These are phyloP conservation scores for Colletes latitarsis DNA, from an alignment of 1,140 invertebrate species.

Conservation along the genomic window DNA sequence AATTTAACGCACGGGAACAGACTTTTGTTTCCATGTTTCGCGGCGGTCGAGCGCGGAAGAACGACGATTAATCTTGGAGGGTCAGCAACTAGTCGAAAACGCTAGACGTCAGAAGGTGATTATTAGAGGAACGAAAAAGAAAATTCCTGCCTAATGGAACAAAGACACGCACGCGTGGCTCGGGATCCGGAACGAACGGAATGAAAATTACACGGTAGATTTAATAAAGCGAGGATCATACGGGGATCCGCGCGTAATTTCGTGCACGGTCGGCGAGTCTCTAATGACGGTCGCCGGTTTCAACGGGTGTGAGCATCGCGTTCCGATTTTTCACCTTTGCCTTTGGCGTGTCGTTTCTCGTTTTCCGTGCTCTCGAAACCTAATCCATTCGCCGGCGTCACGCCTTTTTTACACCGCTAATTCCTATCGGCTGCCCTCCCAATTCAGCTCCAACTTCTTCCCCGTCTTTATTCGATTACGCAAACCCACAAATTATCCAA, in stretches of 20 bases:
- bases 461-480: constrained; percentile 22
- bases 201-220: constrained; percentile 66
- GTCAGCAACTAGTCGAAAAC: not conserved
- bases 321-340: constrained; percentile 58
- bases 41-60: not conserved
- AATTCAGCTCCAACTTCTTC: constrained; percentile 9
- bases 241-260: constrained; percentile 60
- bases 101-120: not conserved
- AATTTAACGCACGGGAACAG: not conserved
- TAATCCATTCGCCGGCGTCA: not conserved
- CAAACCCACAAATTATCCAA: constrained; percentile 8
- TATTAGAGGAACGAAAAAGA: constrained; percentile 14
- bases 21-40: not conserved
- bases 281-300: constrained; percentile 53
- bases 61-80: not conserved
- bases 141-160: constrained; percentile 38
- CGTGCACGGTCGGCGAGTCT: constrained; percentile 53
- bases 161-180: constrained; percentile 49
- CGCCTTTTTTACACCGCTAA: constrained; percentile 39
- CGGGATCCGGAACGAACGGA: constrained; percentile 54
- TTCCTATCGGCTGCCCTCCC: constrained; percentile 25
- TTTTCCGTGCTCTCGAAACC: constrained; percentile 1
- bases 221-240: constrained; percentile 66
- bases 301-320: constrained; percentile 20
- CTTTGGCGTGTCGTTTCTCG: constrained; percentile 6